Conservation (phyloP, 2,888 invertebrate genomes). For the Tipula helvola region DNA sequence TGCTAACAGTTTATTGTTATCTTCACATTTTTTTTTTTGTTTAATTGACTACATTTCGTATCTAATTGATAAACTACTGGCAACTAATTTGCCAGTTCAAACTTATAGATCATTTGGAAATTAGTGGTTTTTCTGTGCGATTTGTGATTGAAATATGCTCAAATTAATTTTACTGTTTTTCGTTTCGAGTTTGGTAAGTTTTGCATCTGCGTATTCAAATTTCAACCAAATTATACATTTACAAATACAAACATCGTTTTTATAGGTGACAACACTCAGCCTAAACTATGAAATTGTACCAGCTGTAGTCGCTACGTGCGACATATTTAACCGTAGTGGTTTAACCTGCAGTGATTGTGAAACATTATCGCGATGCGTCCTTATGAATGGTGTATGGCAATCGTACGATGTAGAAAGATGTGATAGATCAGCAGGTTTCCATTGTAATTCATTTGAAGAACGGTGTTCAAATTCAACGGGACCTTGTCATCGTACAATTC, state of each 20-base stretch:
- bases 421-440: background rate
- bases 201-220: background rate
- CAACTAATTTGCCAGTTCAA: background rate
- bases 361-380: background rate
- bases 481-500: background rate
- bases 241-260: background rate
- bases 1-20: background rate
- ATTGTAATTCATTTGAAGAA: background rate
- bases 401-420: background rate
- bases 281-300: background rate
- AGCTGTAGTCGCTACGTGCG: background rate
- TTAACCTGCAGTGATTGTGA: background rate
- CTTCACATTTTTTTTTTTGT: background rate
- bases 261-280: background rate
- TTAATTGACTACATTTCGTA: background rate
- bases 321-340: background rate
- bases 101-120: background rate
- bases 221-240: background rate
- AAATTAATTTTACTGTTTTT: background rate
- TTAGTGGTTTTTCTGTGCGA: background rate
- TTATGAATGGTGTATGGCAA: background rate
- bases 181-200: background rate
- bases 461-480: background rate
- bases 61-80: too few species aligned
- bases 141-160: background rate